Percentiles rank a stretch among this genome's conserved stretches.
phyloP scores from a whole-genome alignment of 1,140 invertebrate genomes.

The Drosophila suzukii region DNA sequence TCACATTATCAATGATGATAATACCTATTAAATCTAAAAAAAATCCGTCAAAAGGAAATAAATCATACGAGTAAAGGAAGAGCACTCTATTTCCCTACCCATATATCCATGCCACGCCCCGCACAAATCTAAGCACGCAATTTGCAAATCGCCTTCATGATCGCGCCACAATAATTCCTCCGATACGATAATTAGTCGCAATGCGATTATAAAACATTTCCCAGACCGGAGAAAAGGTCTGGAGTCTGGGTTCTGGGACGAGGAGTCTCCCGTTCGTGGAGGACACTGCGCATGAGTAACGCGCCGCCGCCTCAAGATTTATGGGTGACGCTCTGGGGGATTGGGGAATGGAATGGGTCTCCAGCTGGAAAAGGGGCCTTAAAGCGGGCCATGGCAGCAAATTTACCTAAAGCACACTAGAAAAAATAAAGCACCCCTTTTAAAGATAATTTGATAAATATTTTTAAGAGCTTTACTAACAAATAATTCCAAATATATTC shows the following conservation, averaged over 20 bases:
- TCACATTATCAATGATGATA: no score
- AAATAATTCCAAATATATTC: no score
- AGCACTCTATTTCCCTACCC: background rate
- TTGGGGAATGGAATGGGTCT: slow-evolving; percentile 1
- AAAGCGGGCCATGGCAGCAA: background rate
- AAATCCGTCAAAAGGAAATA: no score
- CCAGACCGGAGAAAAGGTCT: slow-evolving; percentile 21
- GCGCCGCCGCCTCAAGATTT: slow-evolving; percentile 70
- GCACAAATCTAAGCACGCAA: slow-evolving; percentile 60
- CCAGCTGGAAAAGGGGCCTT: background rate
- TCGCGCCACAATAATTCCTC: slow-evolving; percentile 69
- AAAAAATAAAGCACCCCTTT: background rate
- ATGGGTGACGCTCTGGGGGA: slow-evolving; percentile 31
- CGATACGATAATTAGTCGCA: slow-evolving; percentile 82
- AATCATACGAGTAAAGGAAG: background rate
- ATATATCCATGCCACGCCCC: slow-evolving; percentile 6
- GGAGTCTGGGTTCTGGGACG: background rate
- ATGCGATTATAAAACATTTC: slow-evolving; percentile 77
- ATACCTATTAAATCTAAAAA: no score
- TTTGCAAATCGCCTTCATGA: slow-evolving; percentile 67
- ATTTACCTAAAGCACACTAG: slow-evolving; percentile 4
- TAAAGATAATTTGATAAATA: no score
- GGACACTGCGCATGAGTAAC: slow-evolving; percentile 77
- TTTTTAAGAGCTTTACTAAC: background rate
- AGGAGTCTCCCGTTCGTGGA: slow-evolving; percentile 10